phyloP scores from a whole-genome alignment of 2,888 invertebrate genomes.

The Tortricodes alternella region DNA sequence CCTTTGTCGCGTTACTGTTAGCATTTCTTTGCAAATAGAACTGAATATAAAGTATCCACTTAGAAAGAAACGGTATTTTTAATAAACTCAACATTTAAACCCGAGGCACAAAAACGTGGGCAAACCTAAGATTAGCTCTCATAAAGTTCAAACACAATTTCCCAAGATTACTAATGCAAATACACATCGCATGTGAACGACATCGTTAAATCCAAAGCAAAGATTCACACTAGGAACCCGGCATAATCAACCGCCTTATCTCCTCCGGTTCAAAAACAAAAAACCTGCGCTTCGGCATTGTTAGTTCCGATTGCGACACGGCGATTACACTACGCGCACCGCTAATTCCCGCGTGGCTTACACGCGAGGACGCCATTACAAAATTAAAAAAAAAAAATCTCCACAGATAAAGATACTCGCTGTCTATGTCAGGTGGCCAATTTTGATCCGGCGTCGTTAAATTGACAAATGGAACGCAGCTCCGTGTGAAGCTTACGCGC shows the following conservation, averaged over 20 bases:
- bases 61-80: slow-evolving; percentile 4
- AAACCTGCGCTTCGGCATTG: slow-evolving; percentile 57
- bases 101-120: background rate
- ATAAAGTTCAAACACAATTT: slow-evolving; percentile 27
- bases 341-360: slow-evolving; percentile 61
- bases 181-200: slow-evolving; percentile 30
- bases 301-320: slow-evolving; percentile 63
- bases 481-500: slow-evolving; percentile 48
- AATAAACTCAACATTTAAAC: slow-evolving; percentile 11
- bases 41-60: background rate
- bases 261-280: slow-evolving; percentile 52
- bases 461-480: slow-evolving; percentile 67
- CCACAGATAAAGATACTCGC: slow-evolving; percentile 25
- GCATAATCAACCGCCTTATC: slow-evolving; percentile 61
- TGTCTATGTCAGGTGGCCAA: slow-evolving; percentile 48
- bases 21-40: slow-evolving; percentile 13
- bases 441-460: slow-evolving; percentile 71
- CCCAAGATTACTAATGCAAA: slow-evolving; percentile 29
- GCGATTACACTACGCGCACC: slow-evolving; percentile 57
- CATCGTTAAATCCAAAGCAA: slow-evolving; percentile 39
- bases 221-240: slow-evolving; percentile 56
- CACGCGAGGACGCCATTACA: slow-evolving; percentile 68
- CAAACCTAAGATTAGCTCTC: background rate
- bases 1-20: background rate
- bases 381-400: slow-evolving; percentile 30